phyloP scores from a whole-genome alignment of 2,797 vertebrate species.

The Sparidentex hasta region DNA sequence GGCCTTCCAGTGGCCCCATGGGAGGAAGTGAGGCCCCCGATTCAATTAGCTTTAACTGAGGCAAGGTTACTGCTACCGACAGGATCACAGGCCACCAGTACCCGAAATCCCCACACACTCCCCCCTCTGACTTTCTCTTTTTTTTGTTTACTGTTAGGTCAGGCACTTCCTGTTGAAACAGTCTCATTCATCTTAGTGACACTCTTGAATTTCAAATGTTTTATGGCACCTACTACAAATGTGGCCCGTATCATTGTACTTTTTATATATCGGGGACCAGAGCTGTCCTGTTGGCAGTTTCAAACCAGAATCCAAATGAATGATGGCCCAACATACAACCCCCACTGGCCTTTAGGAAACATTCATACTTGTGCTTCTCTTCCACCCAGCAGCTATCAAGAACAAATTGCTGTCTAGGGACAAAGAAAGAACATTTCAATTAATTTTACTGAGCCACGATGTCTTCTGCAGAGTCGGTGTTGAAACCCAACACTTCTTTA shows the following conservation, averaged over 20 bases:
- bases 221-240: not conserved
- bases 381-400: constrained; percentile 36
- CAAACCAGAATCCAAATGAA: constrained; percentile 1
- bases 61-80: constrained; percentile 72
- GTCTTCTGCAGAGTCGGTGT: constrained; percentile 75
- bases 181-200: constrained; percentile 16
- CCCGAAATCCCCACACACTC: constrained; percentile 32
- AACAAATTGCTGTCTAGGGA: constrained; percentile 58
- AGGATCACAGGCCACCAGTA: constrained; percentile 59
- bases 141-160: constrained; percentile 54
- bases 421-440: constrained; percentile 62
- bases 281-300: constrained; percentile 4
- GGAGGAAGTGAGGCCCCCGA: constrained; percentile 71
- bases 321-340: constrained; percentile 22
- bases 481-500: constrained; percentile 72
- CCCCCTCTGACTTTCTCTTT: not conserved
- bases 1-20: constrained; percentile 50
- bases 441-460: constrained; percentile 62
- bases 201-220: constrained; percentile 31
- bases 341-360: constrained; percentile 40
- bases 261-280: not conserved
- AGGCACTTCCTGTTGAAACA: constrained; percentile 54
- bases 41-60: constrained; percentile 72
- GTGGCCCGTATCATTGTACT: not conserved
- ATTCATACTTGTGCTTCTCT: constrained; percentile 19